Evolutionary conservation across 2,113 vertebrate genomes (phyloP).

Genomic region (Varanus komodoensis): DNA sequence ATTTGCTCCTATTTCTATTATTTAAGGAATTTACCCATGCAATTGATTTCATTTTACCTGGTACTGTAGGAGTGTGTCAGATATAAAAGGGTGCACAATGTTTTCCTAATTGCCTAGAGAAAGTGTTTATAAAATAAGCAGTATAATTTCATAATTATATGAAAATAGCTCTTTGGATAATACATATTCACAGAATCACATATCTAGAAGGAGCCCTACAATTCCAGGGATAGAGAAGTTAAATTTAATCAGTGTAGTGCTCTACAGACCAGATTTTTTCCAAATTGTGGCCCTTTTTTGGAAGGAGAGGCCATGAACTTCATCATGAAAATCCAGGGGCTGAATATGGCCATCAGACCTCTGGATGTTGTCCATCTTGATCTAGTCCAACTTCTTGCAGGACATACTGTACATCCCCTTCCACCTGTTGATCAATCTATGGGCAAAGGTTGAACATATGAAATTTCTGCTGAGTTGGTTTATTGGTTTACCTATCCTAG

Average conservation of each 20-base stretch:
- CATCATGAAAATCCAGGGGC: too few species aligned
- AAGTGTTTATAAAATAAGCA: slow-evolving; percentile 26
- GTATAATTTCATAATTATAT: slow-evolving; percentile 41
- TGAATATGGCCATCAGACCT: too few species aligned
- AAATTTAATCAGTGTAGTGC: too few species aligned
- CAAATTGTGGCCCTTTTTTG: too few species aligned
- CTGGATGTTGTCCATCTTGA: background rate
- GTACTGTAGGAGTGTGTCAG: slow-evolving; percentile 65
- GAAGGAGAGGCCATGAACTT: too few species aligned
- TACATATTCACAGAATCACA: slow-evolving; percentile 23
- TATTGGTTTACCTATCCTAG: background rate
- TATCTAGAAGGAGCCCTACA: background rate
- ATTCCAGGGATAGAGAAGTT: too few species aligned
- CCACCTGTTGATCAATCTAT: background rate
- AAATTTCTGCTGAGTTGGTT: background rate
- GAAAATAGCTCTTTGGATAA: slow-evolving; percentile 39
- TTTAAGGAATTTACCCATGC: slow-evolving; percentile 80
- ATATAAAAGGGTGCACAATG: slow-evolving; percentile 61
- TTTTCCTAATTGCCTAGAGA: slow-evolving; percentile 35
- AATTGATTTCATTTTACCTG: slow-evolving; percentile 77
- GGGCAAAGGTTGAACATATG: background rate
- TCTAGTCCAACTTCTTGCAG: background rate
- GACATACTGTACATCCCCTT: too few species aligned
- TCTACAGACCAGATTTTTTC: too few species aligned
- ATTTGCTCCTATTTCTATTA: slow-evolving; percentile 81